Base-by-base conservation (phyloP, 2,888 invertebrate species). In the Kryphioiulus occultus region DNA sequence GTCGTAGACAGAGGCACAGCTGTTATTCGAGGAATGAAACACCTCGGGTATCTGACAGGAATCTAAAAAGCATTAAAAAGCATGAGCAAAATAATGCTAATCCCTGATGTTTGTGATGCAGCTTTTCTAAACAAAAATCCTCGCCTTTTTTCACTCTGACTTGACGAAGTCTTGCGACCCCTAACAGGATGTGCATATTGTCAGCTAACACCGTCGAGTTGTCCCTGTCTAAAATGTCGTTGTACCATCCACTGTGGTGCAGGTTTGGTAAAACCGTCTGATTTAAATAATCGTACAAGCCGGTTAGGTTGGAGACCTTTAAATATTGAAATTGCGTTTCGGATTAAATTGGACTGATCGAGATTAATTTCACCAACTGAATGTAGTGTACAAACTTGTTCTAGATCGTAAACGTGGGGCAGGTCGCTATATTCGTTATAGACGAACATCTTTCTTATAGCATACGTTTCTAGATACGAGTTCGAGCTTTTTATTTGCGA, bases 111-210 rank as follows among this genome's bases (percentile, higher is more conserved):
- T 39, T 39, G 39, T 9, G 3, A 5, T 39, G 3, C 3, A 39
- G 3, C 39, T 39, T 39, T 5, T 10, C 15, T 53, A 9, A 47
- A 12, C 3, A 12, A 47, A 47, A n/a, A 4, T 17, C 1, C 30
- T 86, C 59, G 47, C 87, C 87, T 42, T 42, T 26, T 47, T 84
- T 47, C 0, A 87, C 87, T 85, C 87, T 84, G 26, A 85, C 12
- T 53, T 87, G 87, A n/a, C 84, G 44, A 17, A 87, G 47, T 17
- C 87, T 22, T 10, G 87, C 53, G 0, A 87, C 87, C 12, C 87
- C 87, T n/a, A 87, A 30, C 17, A 87, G 85, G 26, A 86, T 19
- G 42, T 86, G 86, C 30, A 35, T 32, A 15, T 68, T 68, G 32
- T 86, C 86, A 4, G 86, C 86, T 26, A 78, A 42, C 12, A 68